Evolutionary conservation across 2,888 invertebrate genomes (phyloP).

Genomic region (Metellina segmentata): DNA sequence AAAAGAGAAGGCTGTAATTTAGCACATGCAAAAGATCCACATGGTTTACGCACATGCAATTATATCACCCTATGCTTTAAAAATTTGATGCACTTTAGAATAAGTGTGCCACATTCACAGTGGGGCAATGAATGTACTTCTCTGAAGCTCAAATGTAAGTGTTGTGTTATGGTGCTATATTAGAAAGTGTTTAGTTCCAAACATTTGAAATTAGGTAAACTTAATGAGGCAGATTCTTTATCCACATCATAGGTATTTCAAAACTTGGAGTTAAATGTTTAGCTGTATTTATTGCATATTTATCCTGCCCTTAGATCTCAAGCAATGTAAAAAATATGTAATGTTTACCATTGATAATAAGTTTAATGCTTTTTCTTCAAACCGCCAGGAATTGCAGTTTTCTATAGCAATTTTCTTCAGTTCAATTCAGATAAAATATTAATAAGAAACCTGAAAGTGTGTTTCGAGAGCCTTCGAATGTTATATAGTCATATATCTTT

Average conservation of each 20-base stretch:
- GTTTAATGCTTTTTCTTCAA: conserved; percentile 41
- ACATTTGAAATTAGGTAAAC: conserved; percentile 34
- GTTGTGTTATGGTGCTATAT: conserved; percentile 71
- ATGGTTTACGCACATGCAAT: conserved; percentile 29
- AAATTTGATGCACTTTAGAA: conserved; percentile 46
- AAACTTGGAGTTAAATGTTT: conserved; percentile 35
- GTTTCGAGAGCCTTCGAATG: conserved; percentile 63
- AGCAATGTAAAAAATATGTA: conserved; percentile 28
- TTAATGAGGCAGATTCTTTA: conserved; percentile 15
- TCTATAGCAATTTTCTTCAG: conserved; percentile 32
- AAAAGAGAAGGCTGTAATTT: background rate
- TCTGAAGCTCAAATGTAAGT: conserved; percentile 65
- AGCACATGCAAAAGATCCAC: conserved; percentile 31
- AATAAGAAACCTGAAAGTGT: conserved; percentile 59
- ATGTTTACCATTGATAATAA: conserved; percentile 32
- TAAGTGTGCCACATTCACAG: conserved; percentile 39
- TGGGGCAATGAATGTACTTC: conserved; percentile 53
- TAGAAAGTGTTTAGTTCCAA: conserved; percentile 58
- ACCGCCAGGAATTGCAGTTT: conserved; percentile 36
- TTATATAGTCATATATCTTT: conserved; percentile 71
- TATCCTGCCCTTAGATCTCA: conserved; percentile 62
- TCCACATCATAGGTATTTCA: conserved; percentile 15
- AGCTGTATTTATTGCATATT: conserved; percentile 64
- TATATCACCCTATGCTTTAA: conserved; percentile 52
- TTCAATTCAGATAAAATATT: conserved; percentile 26